Evolutionary conservation across 2,888 invertebrate species (phyloP).

Genomic region (Hymenopus coronatus): DNA sequence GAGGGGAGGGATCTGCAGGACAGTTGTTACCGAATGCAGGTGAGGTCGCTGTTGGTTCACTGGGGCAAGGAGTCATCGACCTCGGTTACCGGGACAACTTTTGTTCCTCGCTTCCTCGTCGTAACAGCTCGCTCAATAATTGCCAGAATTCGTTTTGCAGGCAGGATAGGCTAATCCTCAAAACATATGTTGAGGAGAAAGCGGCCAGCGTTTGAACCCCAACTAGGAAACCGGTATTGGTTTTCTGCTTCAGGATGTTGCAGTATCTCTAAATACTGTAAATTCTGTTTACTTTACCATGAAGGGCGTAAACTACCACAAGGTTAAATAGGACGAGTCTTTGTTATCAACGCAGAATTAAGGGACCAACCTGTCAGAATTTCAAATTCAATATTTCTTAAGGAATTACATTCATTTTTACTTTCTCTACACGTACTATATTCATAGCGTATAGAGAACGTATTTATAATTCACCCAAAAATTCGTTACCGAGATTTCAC

Average conservation of each 20-base stretch:
- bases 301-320: too few species aligned
- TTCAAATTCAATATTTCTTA: too few species aligned
- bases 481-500: too few species aligned
- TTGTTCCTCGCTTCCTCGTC: background rate
- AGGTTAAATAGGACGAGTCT: too few species aligned
- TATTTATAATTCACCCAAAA: too few species aligned
- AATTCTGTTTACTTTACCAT: too few species aligned
- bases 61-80: constrained; percentile 18
- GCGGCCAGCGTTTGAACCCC: background rate
- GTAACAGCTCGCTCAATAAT: background rate
- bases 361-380: too few species aligned
- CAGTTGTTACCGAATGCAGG: background rate
- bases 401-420: too few species aligned
- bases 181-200: background rate
- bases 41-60: constrained; percentile 6
- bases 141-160: background rate
- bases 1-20: background rate
- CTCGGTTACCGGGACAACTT: background rate
- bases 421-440: too few species aligned
- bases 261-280: too few species aligned
- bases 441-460: too few species aligned
- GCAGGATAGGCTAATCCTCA: background rate
- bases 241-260: background rate
- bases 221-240: background rate
- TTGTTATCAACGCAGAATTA: too few species aligned